Percentiles rank a stretch among this genome's conserved stretches.
These are phyloP conservation scores for Spea multiplicata DNA, from an alignment of 2,113 vertebrate species.

Conservation along the genomic window DNA sequence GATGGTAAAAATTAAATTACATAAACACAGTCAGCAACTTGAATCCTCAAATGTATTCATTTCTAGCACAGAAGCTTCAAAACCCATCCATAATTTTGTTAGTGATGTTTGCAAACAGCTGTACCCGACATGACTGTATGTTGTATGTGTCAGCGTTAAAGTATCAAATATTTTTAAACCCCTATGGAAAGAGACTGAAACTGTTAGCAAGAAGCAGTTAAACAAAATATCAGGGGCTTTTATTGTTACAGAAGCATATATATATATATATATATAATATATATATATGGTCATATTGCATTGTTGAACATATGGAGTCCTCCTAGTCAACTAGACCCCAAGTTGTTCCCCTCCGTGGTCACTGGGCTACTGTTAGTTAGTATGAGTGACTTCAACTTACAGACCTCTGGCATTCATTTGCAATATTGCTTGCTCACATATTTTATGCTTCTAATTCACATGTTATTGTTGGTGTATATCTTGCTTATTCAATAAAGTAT, in stretches of 20 bases:
- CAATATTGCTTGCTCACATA: no score
- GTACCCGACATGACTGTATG: conserved; percentile 68
- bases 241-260: conserved; percentile 22
- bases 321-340: no score
- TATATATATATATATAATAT: no score
- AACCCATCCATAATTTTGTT: conserved; percentile 78
- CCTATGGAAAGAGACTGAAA: conserved; percentile 54
- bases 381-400: no score
- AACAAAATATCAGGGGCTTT: conserved; percentile 50
- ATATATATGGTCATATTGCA: no score
- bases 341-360: no score
- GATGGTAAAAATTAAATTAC: conserved; percentile 88
- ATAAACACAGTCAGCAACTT: conserved; percentile 83
- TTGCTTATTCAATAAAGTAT: no score
- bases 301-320: no score
- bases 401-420: no score
- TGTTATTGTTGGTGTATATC: no score
- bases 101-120: conserved; percentile 79
- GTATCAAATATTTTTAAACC: conserved; percentile 68
- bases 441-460: no score
- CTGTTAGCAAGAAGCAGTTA: conserved; percentile 50
- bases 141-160: conserved; percentile 66
- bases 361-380: no score
- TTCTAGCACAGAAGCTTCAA: conserved; percentile 70
- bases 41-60: conserved; percentile 77